Base-by-base conservation (phyloP, 2,113 vertebrate genomes). In the Proteles cristata region DNA sequence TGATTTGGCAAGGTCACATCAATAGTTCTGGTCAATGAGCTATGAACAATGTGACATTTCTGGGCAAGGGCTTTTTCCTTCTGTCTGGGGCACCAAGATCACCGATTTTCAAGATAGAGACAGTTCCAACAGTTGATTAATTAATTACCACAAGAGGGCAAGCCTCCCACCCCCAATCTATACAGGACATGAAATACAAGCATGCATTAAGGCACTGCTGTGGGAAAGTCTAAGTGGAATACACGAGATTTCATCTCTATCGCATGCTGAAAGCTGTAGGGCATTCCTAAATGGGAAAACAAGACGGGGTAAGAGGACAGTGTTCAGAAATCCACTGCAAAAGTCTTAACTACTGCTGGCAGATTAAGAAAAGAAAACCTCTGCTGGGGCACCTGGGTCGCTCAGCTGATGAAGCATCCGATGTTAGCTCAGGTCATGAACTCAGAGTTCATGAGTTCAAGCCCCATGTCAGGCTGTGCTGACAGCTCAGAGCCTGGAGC, bases 251-350 rank as follows among this genome's bases (percentile, higher is more conserved):
- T 19, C 21, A 10, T 17, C 55, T 84, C 45, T 88, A 74, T 16
- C 85, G 3, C 93, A 53, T 55, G 58, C 3, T 79, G 48, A 73
- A 79, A 86, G 68, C 65, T 35, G 65, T n/a, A 25, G 50, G 76
- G 53, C 26, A 80, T 33, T 85, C 16, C 88, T 66, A 63, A 88
- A 39, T 7, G 43, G 9, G 82, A 43, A 89, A 63, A 77, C 11
- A 21, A 43, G 17, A 2, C 39, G 0, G 10, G 9, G 0, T 23
- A 35, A 10, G 11, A 53, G 10, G 3, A 23, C 5, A 10, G 14
- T 21, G 21, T 45, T 39, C 31, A 76, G 69, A 93, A 84, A 55
- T 5, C 7, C 11, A 90, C 35, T 80, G 14, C 17, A 55, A 16
- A 66, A 82, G 25, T 91, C 74, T 81, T 90, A 55, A 93, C 25